Evolutionary conservation across 2,113 vertebrate species (phyloP).

Genomic region (Cinclus mexicanus): DNA sequence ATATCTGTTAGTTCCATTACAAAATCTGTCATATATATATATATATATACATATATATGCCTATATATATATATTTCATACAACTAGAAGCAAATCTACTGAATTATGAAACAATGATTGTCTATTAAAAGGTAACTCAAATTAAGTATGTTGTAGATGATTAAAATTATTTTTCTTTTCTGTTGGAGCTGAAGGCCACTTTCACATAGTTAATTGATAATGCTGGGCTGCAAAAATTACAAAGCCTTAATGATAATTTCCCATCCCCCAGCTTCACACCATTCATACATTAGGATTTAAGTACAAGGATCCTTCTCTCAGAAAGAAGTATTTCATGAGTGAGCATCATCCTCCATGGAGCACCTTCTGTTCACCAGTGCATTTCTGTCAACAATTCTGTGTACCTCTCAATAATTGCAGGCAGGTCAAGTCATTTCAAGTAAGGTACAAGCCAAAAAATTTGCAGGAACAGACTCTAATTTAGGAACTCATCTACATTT

Average conservation of each 20-base stretch:
- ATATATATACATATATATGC: background rate
- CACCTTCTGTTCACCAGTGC: background rate
- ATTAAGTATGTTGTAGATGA: slow-evolving; percentile 28
- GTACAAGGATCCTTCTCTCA: background rate
- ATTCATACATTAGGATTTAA: background rate
- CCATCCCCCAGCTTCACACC: background rate
- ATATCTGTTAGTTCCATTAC: slow-evolving; percentile 59
- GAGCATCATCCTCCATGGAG: background rate
- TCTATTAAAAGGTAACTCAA: slow-evolving; percentile 66
- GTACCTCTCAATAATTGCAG: background rate
- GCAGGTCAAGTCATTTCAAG: background rate
- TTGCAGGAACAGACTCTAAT: background rate
- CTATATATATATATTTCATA: slow-evolving; percentile 60
- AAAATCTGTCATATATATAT: slow-evolving; percentile 46
- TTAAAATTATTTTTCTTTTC: slow-evolving; percentile 44
- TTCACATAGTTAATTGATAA: slow-evolving; percentile 62
- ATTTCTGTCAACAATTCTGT: background rate
- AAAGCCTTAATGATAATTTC: slow-evolving; percentile 35
- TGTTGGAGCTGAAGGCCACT: slow-evolving; percentile 76
- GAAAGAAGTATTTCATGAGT: slow-evolving; percentile 39
- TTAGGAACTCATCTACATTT: slow-evolving; percentile 22
- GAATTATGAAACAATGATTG: slow-evolving; percentile 61
- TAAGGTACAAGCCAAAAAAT: background rate
- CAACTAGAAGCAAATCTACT: slow-evolving; percentile 58
- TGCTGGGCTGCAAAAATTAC: slow-evolving; percentile 45